phyloP scores from a whole-genome alignment of 2,113 vertebrate species.

The Notothenia coriiceps region DNA sequence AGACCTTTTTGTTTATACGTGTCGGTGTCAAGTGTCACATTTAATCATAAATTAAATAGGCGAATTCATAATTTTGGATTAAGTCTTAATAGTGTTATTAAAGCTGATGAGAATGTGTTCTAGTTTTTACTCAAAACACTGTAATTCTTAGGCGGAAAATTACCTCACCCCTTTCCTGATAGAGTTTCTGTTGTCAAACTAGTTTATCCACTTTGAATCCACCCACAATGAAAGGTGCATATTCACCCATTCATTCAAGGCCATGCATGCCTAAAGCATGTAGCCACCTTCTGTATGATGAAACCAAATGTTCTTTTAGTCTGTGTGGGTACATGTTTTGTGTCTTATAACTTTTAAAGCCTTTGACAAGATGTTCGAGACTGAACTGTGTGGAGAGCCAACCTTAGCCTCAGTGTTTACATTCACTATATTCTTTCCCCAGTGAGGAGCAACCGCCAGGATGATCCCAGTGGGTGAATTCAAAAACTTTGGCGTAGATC shows the following conservation, averaged over 20 bases:
- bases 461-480: constrained; percentile 94
- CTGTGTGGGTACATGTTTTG: not conserved
- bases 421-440: constrained; percentile 18
- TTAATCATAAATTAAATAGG: not conserved
- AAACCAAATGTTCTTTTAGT: not conserved
- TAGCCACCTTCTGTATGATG: not conserved
- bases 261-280: not conserved
- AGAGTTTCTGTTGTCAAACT: constrained; percentile 53
- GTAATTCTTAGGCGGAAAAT: not conserved
- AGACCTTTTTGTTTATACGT: not conserved
- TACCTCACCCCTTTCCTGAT: not conserved
- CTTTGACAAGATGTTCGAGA: constrained; percentile 39
- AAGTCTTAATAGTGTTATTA: not conserved
- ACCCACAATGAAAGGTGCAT: not conserved
- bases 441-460: constrained; percentile 62
- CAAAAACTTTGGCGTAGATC: constrained; percentile 85
- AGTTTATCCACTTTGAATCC: constrained; percentile 53
- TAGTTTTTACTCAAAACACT: no score
- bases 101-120: not conserved
- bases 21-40: not conserved
- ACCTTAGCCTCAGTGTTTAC: constrained; percentile 29
- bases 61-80: not conserved
- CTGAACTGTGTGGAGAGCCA: constrained; percentile 31
- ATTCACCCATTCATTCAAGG: not conserved
- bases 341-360: constrained; percentile 35